Conservation (phyloP, 2,888 invertebrate genomes). For the Eupsilia transversa region DNA sequence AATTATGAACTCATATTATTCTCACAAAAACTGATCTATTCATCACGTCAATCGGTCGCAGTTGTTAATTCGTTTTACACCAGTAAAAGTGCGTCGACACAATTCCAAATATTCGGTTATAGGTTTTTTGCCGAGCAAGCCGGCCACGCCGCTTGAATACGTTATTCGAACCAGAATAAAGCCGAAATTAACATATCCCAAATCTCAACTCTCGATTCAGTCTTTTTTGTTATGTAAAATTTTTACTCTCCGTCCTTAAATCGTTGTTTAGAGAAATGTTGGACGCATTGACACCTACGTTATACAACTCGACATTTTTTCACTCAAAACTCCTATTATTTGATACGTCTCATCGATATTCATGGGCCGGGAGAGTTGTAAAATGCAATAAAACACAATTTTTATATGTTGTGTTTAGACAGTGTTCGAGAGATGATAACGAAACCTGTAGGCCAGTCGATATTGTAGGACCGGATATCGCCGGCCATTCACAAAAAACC, state of each 20-base stretch:
- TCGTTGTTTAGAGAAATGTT: slow-evolving; percentile 78
- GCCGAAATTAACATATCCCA: slow-evolving; percentile 84
- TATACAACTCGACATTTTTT: slow-evolving; percentile 74
- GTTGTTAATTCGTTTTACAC: slow-evolving; percentile 84
- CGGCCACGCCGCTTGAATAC: slow-evolving; percentile 80
- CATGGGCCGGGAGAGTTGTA: slow-evolving; percentile 84
- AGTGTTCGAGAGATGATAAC: slow-evolving; percentile 89
- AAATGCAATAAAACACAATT: slow-evolving; percentile 89
- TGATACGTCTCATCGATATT: slow-evolving; percentile 85
- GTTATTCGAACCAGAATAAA: slow-evolving; percentile 81
- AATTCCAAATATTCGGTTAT: slow-evolving; percentile 84
- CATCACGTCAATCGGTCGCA: slow-evolving; percentile 71
- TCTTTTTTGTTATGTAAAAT: slow-evolving; percentile 84
- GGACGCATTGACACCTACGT: slow-evolving; percentile 88
- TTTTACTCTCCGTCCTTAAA: slow-evolving; percentile 82
- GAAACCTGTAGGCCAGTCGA: slow-evolving; percentile 86
- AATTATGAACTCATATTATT: slow-evolving; percentile 60
- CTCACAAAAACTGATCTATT: slow-evolving; percentile 73
- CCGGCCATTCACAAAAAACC: slow-evolving; percentile 89
- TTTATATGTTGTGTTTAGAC: slow-evolving; percentile 90
- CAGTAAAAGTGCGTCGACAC: slow-evolving; percentile 82
- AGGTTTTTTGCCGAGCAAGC: slow-evolving; percentile 82
- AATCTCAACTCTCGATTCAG: slow-evolving; percentile 78
- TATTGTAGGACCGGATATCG: slow-evolving; percentile 89
- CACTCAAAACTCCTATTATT: slow-evolving; percentile 81